A percentile compares a stretch with the other conserved stretches of the same genome.
Conservation (phyloP, 2,797 vertebrate species). For the Champsocephalus gunnari region DNA sequence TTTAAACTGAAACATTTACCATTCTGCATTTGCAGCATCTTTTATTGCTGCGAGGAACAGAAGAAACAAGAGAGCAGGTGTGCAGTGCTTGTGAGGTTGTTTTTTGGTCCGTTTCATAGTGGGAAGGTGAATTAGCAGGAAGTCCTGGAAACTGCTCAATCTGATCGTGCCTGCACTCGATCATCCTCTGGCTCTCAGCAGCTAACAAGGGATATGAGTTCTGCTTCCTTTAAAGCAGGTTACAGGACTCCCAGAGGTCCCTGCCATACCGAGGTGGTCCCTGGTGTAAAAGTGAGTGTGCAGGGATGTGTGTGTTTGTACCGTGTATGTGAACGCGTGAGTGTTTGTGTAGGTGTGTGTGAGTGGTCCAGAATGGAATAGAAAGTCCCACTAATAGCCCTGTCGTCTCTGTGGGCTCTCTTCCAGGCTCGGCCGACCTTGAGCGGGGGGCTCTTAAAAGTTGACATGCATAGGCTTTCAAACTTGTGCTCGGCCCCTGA, state of each 20-base stretch:
- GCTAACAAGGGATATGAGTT: conserved; percentile 63
- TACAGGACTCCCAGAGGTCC: conserved; percentile 63
- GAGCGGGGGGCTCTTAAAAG: conserved; percentile 69
- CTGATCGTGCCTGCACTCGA: conserved; percentile 45
- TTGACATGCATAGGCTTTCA: conserved; percentile 59
- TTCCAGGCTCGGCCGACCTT: conserved; percentile 75
- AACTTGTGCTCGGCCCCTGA: conserved; percentile 18
- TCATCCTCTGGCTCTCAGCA: conserved; percentile 53
- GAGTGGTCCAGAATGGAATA: conserved; percentile 54
- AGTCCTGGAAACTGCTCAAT: conserved; percentile 45
- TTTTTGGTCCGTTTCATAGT: conserved; percentile 30
- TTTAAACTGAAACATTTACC: not conserved
- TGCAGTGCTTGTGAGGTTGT: not conserved
- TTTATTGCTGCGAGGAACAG: not conserved
- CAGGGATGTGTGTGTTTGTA: conserved; percentile 8
- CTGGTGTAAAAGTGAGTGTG: conserved; percentile 15
- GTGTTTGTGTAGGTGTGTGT: conserved; percentile 7
- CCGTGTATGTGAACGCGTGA: not conserved
- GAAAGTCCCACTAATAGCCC: conserved; percentile 75
- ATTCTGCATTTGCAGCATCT: not conserved
- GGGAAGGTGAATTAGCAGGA: conserved; percentile 46
- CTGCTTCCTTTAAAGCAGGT: conserved; percentile 69
- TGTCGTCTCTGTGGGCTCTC: conserved; percentile 72
- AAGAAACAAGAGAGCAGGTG: not conserved
- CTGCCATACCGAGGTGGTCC: conserved; percentile 67